Conservation (phyloP, 2,113 vertebrate genomes). For the Halcyon malimbica region DNA sequence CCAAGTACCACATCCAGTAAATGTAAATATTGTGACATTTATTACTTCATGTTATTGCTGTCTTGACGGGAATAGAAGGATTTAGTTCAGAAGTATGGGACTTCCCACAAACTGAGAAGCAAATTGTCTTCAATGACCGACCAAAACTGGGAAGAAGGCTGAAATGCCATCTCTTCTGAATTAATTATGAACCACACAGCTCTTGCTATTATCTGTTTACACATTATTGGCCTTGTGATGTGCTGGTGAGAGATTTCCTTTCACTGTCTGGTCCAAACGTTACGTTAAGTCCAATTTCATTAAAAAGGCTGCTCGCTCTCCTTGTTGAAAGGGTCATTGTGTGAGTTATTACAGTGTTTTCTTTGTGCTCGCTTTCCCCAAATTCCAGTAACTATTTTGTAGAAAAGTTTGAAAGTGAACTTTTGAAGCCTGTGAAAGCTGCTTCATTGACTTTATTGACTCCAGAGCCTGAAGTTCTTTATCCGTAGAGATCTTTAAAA, state of each 20-base stretch:
- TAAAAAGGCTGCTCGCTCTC: constrained; percentile 21
- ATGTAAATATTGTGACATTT: neutral
- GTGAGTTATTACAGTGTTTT: constrained; percentile 57
- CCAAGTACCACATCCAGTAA: neutral
- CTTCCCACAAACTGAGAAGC: neutral
- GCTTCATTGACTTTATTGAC: constrained; percentile 59
- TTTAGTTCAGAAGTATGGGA: neutral
- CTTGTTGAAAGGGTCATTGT: constrained; percentile 62
- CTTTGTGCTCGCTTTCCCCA: constrained; percentile 40
- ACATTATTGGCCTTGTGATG: constrained; percentile 47
- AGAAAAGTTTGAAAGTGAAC: constrained; percentile 52
- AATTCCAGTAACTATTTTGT: constrained; percentile 56
- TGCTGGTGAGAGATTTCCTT: constrained; percentile 56
- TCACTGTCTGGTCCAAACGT: constrained; percentile 44
- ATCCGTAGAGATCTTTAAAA: constrained; percentile 40
- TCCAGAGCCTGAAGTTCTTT: constrained; percentile 31
- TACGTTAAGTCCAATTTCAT: constrained; percentile 42
- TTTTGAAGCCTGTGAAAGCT: constrained; percentile 44
- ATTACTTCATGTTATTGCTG: neutral
- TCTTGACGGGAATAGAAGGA: neutral
- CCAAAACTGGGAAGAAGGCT: constrained; percentile 15
- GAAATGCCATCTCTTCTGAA: constrained; percentile 59
- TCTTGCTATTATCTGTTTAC: constrained; percentile 60
- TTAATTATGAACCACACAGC: constrained; percentile 52
- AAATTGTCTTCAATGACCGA: neutral